Percentiles rank a stretch among this genome's conserved stretches.
phyloP scores from a whole-genome alignment of 2,888 invertebrate species.

The Sminthurides aquaticus region DNA sequence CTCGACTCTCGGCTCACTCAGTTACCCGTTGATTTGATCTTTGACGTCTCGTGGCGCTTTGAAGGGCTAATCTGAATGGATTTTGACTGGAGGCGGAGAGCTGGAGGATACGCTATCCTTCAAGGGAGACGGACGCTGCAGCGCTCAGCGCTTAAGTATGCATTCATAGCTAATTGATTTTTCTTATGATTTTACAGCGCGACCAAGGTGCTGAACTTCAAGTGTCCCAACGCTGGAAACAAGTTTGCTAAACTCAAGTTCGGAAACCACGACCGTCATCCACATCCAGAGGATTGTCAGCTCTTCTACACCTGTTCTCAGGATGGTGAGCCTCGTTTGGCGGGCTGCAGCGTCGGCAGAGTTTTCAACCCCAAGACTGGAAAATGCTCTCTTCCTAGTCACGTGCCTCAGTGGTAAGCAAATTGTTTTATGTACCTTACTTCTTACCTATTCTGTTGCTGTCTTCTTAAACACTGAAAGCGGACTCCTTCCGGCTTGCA shows the following conservation, averaged over 20 bases:
- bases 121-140: no score
- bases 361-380: conserved; percentile 68
- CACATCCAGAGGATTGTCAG: conserved; percentile 40
- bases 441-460: no score
- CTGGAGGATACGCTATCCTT: no score
- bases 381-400: conserved; percentile 68
- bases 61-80: no score
- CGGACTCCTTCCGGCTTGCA: no score
- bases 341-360: conserved; percentile 66
- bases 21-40: no score
- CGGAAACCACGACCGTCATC: conserved; percentile 42
- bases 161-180: background rate
- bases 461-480: no score
- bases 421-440: no score
- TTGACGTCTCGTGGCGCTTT: no score
- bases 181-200: conserved; percentile 3
- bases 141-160: no score
- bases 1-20: no score
- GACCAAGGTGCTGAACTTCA: conserved; percentile 35
- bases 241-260: conserved; percentile 38
- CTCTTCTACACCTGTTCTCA: conserved; percentile 71
- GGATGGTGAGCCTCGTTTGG: conserved; percentile 61
- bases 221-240: conserved; percentile 39
- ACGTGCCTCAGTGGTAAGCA: conserved; percentile 62
- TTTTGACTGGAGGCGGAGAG: no score